Evolutionary conservation across 1,140 invertebrate species (phyloP), one percentile per base, ranked within the genome.

Genomic region (Tetranychus urticae): DNA sequence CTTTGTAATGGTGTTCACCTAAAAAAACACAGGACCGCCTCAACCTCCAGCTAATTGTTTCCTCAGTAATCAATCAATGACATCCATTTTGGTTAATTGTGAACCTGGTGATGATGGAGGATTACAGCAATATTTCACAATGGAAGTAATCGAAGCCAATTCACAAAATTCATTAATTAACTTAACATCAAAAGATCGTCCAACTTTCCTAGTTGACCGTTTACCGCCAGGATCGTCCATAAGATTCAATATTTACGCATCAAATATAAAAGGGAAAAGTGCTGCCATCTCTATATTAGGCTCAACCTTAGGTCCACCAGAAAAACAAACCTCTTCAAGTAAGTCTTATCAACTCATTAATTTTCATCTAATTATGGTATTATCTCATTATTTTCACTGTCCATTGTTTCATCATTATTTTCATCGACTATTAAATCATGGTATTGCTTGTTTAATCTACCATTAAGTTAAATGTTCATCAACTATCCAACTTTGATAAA

Each of bases 61-160:
- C n/a, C 39, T 70, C 10, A 60, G 63, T 14, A 67, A 68, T 63
- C 64, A 69, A 47, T 68, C 67, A 34, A 63, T 65, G 56, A 67
- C 58, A 34, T 65, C 65, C 69, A 76, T 86, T 56, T 79, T 82
- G 69, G 82, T 88, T 56, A 79, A 77, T 59, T 88, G 85, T 70
- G 42, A 31, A 2, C 83, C 86, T 70, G 84, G 84, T n/a, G 88
- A 87, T 70, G 85, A 89, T 65, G 86, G 86, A 3, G 86, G 86
- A 0, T 74, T 89, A 10, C 77, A 78, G 35, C 86, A 89, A 70
- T 78, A 79, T 52, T 89, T 88, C 71, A 73, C 83, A 37, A 71
- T 88, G 55, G 85, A 88, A 71, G 84, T 84, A 2, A 79, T 80
- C 34, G 77, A 80, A 69, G 76, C 68, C 6, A 71, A 74, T 57